phyloP scores from a whole-genome alignment of 2,113 vertebrate species.

The Zosterops pallidus region DNA sequence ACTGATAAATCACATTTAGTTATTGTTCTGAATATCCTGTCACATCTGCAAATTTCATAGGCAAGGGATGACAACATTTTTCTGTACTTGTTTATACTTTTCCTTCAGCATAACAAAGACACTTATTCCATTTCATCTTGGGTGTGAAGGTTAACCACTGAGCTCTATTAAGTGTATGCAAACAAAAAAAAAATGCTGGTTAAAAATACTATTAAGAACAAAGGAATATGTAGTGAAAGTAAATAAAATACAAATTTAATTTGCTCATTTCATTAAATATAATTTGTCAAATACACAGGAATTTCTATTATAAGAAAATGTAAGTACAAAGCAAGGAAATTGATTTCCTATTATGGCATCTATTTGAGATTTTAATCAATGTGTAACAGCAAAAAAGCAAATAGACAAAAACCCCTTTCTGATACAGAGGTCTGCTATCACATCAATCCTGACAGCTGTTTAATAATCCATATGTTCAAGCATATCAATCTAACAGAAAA shows the following conservation, averaged over 20 bases:
- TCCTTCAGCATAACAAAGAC: not conserved
- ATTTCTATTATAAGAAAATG: not conserved
- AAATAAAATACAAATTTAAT: not conserved
- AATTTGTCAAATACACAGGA: not conserved
- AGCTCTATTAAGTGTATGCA: not conserved
- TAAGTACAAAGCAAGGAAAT: not conserved
- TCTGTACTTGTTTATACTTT: not conserved
- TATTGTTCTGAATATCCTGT: not conserved
- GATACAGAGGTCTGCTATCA: not conserved
- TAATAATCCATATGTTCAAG: not conserved
- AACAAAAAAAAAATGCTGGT: not conserved
- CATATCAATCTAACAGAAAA: not conserved
- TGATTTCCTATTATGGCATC: not conserved
- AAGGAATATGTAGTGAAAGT: not conserved
- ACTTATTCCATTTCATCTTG: not conserved
- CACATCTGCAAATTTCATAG: not conserved
- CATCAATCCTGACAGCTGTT: not conserved
- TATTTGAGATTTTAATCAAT: not conserved
- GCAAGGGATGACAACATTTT: not conserved
- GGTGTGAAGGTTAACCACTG: not conserved
- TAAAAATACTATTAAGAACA: not conserved
- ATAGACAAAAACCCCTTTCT: not conserved
- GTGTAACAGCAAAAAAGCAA: not conserved
- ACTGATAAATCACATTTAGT: not conserved
- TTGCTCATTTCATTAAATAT: not conserved